These are phyloP conservation scores for Sinodicranocentrus sp. DNA, from an alignment of 2,888 invertebrate species.

Conservation along the genomic window DNA sequence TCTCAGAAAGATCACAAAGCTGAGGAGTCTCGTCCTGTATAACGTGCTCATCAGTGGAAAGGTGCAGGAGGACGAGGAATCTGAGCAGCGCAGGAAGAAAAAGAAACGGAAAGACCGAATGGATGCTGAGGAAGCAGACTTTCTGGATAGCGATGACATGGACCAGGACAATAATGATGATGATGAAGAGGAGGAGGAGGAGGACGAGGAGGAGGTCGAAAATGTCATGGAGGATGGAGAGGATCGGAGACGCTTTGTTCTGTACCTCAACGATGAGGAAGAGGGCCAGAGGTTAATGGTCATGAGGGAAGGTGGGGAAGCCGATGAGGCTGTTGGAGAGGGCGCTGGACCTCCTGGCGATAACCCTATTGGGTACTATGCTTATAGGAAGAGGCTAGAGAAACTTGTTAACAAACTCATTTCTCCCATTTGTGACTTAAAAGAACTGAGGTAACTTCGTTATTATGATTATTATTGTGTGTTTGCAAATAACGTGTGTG, in stretches of 20 bases:
- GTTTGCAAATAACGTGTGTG: no score
- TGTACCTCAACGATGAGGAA: conserved; percentile 37
- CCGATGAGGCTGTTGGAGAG: not conserved
- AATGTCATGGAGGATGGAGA: conserved; percentile 17
- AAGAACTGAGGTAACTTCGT: conserved; percentile 36
- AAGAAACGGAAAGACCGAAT: not conserved
- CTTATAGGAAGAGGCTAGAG: conserved; percentile 29
- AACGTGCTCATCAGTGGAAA: conserved; percentile 85
- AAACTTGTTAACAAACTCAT: conserved; percentile 57
- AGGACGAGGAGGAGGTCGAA: not conserved
- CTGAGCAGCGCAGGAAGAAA: not conserved
- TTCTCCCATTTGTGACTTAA: conserved; percentile 47
- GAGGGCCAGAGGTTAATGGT: not conserved
- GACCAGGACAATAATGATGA: not conserved
- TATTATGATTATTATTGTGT: no score
- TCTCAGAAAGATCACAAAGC: conserved; percentile 83
- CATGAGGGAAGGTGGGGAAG: not conserved
- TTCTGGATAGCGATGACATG: not conserved
- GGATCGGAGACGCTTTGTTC: not conserved
- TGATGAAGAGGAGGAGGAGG: not conserved
- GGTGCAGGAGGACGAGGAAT: conserved; percentile 11
- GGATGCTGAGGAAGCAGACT: not conserved
- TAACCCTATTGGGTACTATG: not conserved
- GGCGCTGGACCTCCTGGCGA: not conserved
- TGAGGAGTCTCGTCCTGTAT: conserved; percentile 88